These are phyloP conservation scores for Epirrhoe tristata DNA, from an alignment of 2,888 invertebrate genomes.

Conservation along the genomic window DNA sequence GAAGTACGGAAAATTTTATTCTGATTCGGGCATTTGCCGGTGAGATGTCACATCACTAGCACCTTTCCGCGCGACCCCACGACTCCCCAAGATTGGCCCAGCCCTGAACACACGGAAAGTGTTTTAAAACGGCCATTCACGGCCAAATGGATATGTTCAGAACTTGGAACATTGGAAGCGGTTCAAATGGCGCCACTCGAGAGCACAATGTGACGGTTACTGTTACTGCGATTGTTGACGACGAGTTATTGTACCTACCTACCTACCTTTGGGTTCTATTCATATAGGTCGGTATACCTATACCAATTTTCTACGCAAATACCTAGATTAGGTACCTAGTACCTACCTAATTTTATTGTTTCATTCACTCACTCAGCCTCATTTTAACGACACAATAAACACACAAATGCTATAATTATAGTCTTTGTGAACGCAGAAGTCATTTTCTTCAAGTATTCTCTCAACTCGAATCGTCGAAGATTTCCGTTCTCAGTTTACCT, in stretches of 20 bases:
- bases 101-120: conserved; percentile 72
- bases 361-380: conserved; percentile 2
- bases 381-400: conserved; percentile 7
- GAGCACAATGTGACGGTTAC: conserved; percentile 39
- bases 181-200: conserved; percentile 42
- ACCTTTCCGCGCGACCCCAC: conserved; percentile 43
- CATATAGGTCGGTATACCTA: neutral
- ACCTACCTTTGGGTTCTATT: neutral
- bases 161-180: conserved; percentile 48
- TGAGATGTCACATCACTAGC: conserved; percentile 23
- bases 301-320: neutral
- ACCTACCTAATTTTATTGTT: conserved; percentile 5
- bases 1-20: neutral
- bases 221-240: conserved; percentile 35
- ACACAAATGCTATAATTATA: conserved; percentile 16
- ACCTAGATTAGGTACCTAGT: neutral
- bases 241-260: conserved; percentile 17
- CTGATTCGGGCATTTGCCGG: neutral
- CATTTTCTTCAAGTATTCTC: conserved; percentile 32
- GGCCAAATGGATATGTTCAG: conserved; percentile 59
- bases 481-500: conserved; percentile 40
- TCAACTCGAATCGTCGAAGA: conserved; percentile 38
- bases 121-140: conserved; percentile 68
- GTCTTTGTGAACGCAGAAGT: conserved; percentile 22
- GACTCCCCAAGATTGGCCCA: conserved; percentile 44